phyloP scores from a whole-genome alignment of 2,888 invertebrate genomes.

The Spisula solida region DNA sequence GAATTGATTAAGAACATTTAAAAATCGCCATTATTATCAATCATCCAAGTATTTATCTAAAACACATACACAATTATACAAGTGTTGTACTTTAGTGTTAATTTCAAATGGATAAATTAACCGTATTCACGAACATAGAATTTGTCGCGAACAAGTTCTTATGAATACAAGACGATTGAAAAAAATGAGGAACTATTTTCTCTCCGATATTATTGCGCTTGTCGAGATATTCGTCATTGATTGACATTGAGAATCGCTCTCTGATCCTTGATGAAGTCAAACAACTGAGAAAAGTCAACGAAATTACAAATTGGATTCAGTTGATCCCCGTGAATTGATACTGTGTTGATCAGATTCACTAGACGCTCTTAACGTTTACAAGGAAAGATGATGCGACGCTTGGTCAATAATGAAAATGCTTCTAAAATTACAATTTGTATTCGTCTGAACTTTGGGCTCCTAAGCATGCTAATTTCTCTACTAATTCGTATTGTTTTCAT shows the following conservation, averaged over 20 bases:
- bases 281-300: conserved; percentile 72
- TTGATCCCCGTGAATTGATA: conserved; percentile 46
- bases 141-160: not conserved
- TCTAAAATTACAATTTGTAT: conserved; percentile 36
- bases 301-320: conserved; percentile 77
- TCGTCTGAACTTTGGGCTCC: conserved; percentile 4
- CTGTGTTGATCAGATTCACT: conserved; percentile 21
- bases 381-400: conserved; percentile 14
- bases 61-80: too few species aligned
- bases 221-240: conserved; percentile 41
- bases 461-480: conserved; percentile 21
- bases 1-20: too few species aligned
- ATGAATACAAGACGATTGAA: not conserved
- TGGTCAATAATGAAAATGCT: conserved; percentile 48
- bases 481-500: conserved; percentile 7
- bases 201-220: not conserved
- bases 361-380: conserved; percentile 43
- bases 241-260: conserved; percentile 59
- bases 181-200: not conserved
- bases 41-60: too few species aligned
- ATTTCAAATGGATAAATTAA: not conserved
- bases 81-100: too few species aligned
- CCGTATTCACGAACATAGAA: not conserved
- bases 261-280: conserved; percentile 67
- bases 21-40: too few species aligned